Percentiles rank a stretch among this genome's conserved stretches.
Conservation (phyloP, 1,140 invertebrate species). For the Campoletis sonorensis region DNA sequence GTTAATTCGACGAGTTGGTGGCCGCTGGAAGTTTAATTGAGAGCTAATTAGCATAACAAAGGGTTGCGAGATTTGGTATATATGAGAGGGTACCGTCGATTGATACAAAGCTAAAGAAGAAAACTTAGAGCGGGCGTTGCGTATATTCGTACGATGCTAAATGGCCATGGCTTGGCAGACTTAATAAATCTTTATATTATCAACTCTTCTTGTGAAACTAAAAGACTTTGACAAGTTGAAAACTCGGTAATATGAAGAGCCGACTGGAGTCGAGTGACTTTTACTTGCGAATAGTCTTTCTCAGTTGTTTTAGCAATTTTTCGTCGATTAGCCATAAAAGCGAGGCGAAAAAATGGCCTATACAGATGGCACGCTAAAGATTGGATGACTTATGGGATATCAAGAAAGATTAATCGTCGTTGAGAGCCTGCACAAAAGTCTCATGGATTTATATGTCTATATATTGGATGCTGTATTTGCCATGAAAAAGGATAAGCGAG, state of each 20-base stretch:
- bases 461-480: background rate
- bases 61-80: constrained; percentile 40
- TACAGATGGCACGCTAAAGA: background rate
- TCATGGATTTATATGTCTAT: constrained; percentile 1
- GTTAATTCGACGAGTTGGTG: constrained; percentile 48
- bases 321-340: constrained; percentile 8
- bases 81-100: constrained; percentile 55
- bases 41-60: constrained; percentile 71
- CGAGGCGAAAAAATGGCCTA: constrained; percentile 7
- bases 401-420: constrained; percentile 51
- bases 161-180: background rate
- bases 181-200: background rate
- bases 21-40: constrained; percentile 64
- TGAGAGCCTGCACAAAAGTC: constrained; percentile 30
- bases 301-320: constrained; percentile 43
- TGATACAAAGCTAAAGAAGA: constrained; percentile 57
- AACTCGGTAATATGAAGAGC: constrained; percentile 32
- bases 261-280: constrained; percentile 13
- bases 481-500: constrained; percentile 25
- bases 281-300: constrained; percentile 39
- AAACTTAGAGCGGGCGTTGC: constrained; percentile 39
- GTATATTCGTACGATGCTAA: constrained; percentile 31
- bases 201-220: no score
- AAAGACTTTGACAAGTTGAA: background rate
- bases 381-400: constrained; percentile 36